A percentile compares a stretch with the other conserved stretches of the same genome.
Evolutionary conservation across 2,797 vertebrate species (phyloP).

Genomic region (Cercopithecus neglectus): DNA sequence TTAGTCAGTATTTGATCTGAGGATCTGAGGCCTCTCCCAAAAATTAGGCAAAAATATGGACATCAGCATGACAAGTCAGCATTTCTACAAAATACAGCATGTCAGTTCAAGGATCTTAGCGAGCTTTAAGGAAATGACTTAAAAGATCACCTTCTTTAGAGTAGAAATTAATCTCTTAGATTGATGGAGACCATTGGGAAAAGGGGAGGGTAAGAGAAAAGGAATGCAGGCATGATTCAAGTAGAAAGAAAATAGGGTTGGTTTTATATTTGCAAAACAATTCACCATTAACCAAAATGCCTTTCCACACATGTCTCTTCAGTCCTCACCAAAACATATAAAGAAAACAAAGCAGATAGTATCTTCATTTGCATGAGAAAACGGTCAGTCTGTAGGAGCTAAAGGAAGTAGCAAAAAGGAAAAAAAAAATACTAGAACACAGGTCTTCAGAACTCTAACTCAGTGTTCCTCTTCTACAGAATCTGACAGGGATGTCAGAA

Average conservation of each 20-base stretch:
- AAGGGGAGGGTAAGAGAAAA: background rate
- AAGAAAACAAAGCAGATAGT: background rate
- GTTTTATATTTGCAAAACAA: constrained; percentile 32
- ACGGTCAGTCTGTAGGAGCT: background rate
- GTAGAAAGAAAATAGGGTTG: background rate
- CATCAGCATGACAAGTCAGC: constrained; percentile 33
- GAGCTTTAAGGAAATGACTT: constrained; percentile 65
- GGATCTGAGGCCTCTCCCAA: background rate
- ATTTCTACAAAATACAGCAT: constrained; percentile 56
- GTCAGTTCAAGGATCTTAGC: constrained; percentile 64
- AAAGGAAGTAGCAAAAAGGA: background rate
- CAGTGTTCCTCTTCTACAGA: background rate
- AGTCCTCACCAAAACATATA: constrained; percentile 6
- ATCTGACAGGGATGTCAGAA: background rate
- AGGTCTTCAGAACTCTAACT: background rate
- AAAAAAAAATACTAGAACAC: background rate
- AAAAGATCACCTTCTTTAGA: constrained; percentile 65
- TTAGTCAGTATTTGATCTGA: background rate
- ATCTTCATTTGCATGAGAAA: background rate
- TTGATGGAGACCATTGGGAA: constrained; percentile 23
- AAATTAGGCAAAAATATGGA: constrained; percentile 35
- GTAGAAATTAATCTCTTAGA: constrained; percentile 64
- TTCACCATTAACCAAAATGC: background rate
- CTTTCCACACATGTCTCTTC: background rate
- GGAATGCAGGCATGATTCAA: background rate